phyloP scores from a whole-genome alignment of 2,113 vertebrate genomes.

The Antennarius striatus region DNA sequence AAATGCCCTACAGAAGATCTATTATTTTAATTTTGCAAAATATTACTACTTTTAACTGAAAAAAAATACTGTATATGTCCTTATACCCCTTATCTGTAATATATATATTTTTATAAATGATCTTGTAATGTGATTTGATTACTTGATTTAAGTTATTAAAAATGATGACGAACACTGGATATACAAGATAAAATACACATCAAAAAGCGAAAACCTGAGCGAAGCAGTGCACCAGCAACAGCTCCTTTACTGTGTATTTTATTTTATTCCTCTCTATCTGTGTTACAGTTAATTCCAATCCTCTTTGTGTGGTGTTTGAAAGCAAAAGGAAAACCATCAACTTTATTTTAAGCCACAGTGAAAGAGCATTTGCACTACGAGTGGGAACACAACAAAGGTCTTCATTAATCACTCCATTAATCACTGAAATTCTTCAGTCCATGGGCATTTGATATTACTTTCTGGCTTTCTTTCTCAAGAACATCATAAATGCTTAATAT shows the following conservation, averaged over 20 bases:
- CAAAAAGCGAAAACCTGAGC: slow-evolving; percentile 11
- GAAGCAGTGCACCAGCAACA: slow-evolving; percentile 63
- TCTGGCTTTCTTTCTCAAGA: slow-evolving; percentile 2
- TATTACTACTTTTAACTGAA: slow-evolving; percentile 69
- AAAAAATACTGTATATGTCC: slow-evolving; percentile 64
- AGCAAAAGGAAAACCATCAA: slow-evolving; percentile 13
- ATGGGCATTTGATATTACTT: slow-evolving; percentile 12
- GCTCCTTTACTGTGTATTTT: slow-evolving; percentile 35
- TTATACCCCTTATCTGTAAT: slow-evolving; percentile 72
- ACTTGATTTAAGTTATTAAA: slow-evolving; percentile 48
- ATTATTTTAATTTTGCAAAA: slow-evolving; percentile 63
- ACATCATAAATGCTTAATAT: slow-evolving; percentile 5
- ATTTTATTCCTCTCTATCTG: slow-evolving; percentile 20
- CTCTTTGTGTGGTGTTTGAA: slow-evolving; percentile 16
- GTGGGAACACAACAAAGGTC: slow-evolving; percentile 51
- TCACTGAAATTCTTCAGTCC: slow-evolving; percentile 4
- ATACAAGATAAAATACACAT: slow-evolving; percentile 7
- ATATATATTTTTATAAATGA: slow-evolving; percentile 85
- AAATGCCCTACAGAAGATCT: slow-evolving; percentile 42
- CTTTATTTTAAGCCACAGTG: slow-evolving; percentile 32
- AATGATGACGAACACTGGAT: slow-evolving; percentile 18
- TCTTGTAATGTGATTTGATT: slow-evolving; percentile 72
- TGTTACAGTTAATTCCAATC: slow-evolving; percentile 14
- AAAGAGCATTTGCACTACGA: slow-evolving; percentile 54
- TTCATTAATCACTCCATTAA: slow-evolving; percentile 26